Percentiles rank a stretch among this genome's conserved stretches.
Evolutionary conservation across 2,888 invertebrate genomes (phyloP).

Genomic region (Hypsopygia costalis): DNA sequence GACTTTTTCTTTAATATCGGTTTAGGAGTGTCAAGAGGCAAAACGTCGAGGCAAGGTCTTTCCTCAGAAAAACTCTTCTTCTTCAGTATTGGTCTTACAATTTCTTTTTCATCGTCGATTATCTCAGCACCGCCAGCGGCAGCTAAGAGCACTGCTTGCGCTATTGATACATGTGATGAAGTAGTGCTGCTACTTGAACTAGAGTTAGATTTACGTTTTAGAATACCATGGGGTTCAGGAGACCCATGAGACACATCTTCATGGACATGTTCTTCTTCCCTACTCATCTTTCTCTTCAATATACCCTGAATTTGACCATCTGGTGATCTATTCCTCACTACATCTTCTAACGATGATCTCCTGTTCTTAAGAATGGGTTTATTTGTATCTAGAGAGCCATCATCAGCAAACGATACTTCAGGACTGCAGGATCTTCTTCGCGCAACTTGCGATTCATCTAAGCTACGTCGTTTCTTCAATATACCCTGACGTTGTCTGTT

Average conservation of each 20-base stretch:
- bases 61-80: constrained; percentile 90
- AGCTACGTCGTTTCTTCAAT: constrained; percentile 89
- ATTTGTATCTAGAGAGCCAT: constrained; percentile 77
- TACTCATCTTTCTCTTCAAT: constrained; percentile 84
- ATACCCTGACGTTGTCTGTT: constrained; percentile 87
- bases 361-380: constrained; percentile 85
- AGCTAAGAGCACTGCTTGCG: constrained; percentile 83
- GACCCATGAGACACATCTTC: constrained; percentile 82
- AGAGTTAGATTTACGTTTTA: constrained; percentile 89
- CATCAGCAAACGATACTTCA: constrained; percentile 82
- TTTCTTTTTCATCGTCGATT: constrained; percentile 79
- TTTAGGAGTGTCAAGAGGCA: constrained; percentile 76
- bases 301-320: constrained; percentile 84
- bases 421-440: constrained; percentile 85
- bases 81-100: constrained; percentile 89
- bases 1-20: constrained; percentile 95
- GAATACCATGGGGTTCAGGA: constrained; percentile 88
- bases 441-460: constrained; percentile 88
- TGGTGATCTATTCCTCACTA: constrained; percentile 82
- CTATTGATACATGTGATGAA: constrained; percentile 84
- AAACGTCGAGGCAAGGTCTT: constrained; percentile 74
- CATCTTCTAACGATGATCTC: constrained; percentile 86
- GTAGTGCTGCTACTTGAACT: constrained; percentile 83
- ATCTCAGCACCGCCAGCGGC: constrained; percentile 82
- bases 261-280: constrained; percentile 82